Evolutionary conservation across 2,113 vertebrate species (phyloP), one percentile per base, ranked within the genome.

Genomic region (Spheniscus mendiculus): DNA sequence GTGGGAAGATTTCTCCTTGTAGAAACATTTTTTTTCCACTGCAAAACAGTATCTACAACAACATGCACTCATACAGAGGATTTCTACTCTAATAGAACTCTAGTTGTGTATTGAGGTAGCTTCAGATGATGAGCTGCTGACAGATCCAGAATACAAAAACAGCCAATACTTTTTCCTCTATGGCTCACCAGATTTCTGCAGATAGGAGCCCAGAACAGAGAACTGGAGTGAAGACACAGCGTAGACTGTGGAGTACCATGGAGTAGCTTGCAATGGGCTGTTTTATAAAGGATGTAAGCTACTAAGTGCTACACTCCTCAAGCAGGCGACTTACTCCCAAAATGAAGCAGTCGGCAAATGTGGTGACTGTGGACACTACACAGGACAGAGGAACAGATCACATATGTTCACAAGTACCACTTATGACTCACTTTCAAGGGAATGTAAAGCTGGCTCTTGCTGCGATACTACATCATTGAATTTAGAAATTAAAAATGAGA

Each of bases 241-340:
- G 10, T 4, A 38, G 34, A 15, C 27, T 90, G 42, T 42, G 14
- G 14, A 42, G 42, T 42, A 42, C 8, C 25, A 14, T 6, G 6
- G 32, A 81, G 22, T 12, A n/a, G 27, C 12, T 19, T 72, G 21
- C 34, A 63, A 11, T 5, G 6, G 16, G 4, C n/a, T 53, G 16
- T 0, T 53, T 63, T 71, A 25, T 4, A 26, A 63, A 69, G 34
- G 45, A 34, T 0, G 0, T 36, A 9, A 56, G 4, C 30, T 34
- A 6, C 6, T 11, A 32, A 61, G 42, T 17, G 19, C 42, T 66
- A 5, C 0, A 0, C 12, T 69, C 56, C 21, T 11, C 29, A 34
- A 30, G 62, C 8, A 38, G 18, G 15, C 1, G 3, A 44, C 8
- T 4, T n/a, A 29, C 19, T 32, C 30, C 30, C 20, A 29, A 34